These are phyloP conservation scores for Encarsia formosa DNA, from an alignment of 2,888 invertebrate genomes.

Conservation along the genomic window DNA sequence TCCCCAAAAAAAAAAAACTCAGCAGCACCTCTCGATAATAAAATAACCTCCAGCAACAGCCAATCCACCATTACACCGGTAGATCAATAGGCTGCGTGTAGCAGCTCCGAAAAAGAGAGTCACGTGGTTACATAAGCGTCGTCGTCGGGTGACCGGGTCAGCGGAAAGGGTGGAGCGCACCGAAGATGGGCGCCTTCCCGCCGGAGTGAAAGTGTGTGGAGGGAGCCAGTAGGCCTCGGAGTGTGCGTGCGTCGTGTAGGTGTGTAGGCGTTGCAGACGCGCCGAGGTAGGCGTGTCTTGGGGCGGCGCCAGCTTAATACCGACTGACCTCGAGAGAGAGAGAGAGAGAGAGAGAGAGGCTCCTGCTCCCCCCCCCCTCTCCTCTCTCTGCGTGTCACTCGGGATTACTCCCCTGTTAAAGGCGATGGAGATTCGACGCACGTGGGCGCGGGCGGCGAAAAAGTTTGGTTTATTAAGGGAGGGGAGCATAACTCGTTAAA, in stretches of 20 bases:
- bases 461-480: neutral
- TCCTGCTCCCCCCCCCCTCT: conserved; percentile 1
- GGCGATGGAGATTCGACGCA: neutral
- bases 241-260: conserved; percentile 6
- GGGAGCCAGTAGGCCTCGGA: conserved; percentile 22
- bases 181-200: conserved; percentile 10
- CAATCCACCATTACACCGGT: no score
- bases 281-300: conserved; percentile 49
- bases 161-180: neutral
- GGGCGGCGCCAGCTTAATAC: conserved; percentile 48
- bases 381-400: neutral
- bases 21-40: no score
- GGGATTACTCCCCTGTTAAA: neutral
- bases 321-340: conserved; percentile 7
- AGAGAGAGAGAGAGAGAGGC: conserved; percentile 21
- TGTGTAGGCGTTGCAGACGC: conserved; percentile 42
- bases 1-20: no score
- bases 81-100: no score
- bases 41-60: no score
- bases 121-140: no score
- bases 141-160: conserved; percentile 24
- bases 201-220: conserved; percentile 30
- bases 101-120: no score
- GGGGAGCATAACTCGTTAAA: conserved; percentile 16
- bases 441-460: neutral